Evolutionary conservation across 2,888 invertebrate genomes (phyloP).

Genomic region (Dryobotodes eremita): DNA sequence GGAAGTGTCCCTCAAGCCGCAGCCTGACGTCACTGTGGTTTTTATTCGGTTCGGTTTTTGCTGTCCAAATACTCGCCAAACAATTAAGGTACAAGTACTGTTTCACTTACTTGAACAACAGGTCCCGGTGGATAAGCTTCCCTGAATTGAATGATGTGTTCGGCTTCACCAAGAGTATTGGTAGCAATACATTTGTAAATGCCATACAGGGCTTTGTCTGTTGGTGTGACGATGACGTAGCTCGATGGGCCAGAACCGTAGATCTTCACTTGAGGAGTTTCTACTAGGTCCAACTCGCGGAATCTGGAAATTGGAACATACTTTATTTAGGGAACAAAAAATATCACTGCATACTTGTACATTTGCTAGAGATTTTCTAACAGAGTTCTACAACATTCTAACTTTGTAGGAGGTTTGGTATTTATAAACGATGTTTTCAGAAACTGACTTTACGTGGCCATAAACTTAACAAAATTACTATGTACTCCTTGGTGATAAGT

Average conservation of each 20-base stretch:
- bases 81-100: slow-evolving; percentile 29
- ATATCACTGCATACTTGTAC: neutral
- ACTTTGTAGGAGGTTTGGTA: neutral
- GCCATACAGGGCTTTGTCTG: slow-evolving; percentile 92
- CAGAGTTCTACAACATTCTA: neutral
- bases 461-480: neutral
- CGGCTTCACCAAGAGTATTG: slow-evolving; percentile 93
- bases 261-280: slow-evolving; percentile 91
- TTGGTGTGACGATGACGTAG: slow-evolving; percentile 93
- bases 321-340: neutral
- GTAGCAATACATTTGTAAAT: slow-evolving; percentile 95
- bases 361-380: neutral
- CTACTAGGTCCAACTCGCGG: slow-evolving; percentile 89
- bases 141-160: slow-evolving; percentile 93
- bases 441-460: too few relatives aligned
- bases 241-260: slow-evolving; percentile 93
- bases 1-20: neutral
- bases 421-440: neutral
- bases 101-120: slow-evolving; percentile 88
- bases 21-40: neutral
- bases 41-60: slow-evolving; percentile 22
- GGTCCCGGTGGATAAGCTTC: slow-evolving; percentile 94
- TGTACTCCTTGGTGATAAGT: neutral
- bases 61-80: slow-evolving; percentile 8
- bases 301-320: slow-evolving; percentile 74